Conservation (phyloP, 1,140 invertebrate genomes). For the Drosophila willistoni region DNA sequence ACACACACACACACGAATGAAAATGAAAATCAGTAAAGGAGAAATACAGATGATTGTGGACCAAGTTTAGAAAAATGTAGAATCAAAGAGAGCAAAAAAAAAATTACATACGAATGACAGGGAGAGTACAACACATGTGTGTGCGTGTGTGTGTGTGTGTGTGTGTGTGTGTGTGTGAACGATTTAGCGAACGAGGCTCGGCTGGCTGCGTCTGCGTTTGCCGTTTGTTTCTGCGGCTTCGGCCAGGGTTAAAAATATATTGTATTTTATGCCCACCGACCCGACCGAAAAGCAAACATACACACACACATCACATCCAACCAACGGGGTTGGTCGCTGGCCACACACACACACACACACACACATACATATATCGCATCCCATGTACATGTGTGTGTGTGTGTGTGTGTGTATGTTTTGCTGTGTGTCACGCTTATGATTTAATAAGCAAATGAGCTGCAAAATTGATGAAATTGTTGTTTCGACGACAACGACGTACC, state of each 20-base stretch:
- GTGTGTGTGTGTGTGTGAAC: slow-evolving; percentile 35
- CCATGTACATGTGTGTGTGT: neutral
- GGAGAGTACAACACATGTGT: slow-evolving; percentile 15
- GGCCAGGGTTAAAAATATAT: slow-evolving; percentile 74
- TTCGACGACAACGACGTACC: slow-evolving; percentile 5
- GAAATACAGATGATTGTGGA: slow-evolving; percentile 52
- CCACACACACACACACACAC: slow-evolving; percentile 5
- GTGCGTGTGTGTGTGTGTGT: slow-evolving; percentile 8
- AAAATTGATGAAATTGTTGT: slow-evolving; percentile 74
- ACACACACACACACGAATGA: slow-evolving; percentile 27
- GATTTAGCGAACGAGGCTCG: slow-evolving; percentile 47
- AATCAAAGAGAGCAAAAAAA: slow-evolving; percentile 18
- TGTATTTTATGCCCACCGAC: slow-evolving; percentile 25
- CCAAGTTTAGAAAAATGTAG: slow-evolving; percentile 72
- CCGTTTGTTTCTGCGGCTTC: slow-evolving; percentile 24
- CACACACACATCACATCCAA: slow-evolving; percentile 22
- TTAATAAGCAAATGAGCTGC: slow-evolving; percentile 81
- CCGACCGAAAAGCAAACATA: slow-evolving; percentile 21
- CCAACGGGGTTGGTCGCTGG: slow-evolving; percentile 57
- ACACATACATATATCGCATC: neutral
- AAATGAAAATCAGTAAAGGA: slow-evolving; percentile 64
- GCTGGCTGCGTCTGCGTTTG: too few relatives aligned
- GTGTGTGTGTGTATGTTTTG: slow-evolving; percentile 17
- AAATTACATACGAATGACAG: neutral
- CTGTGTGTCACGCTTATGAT: slow-evolving; percentile 72